Evolutionary conservation across 2,113 vertebrate genomes (phyloP).

Genomic region (Rhinoptilus africanus): DNA sequence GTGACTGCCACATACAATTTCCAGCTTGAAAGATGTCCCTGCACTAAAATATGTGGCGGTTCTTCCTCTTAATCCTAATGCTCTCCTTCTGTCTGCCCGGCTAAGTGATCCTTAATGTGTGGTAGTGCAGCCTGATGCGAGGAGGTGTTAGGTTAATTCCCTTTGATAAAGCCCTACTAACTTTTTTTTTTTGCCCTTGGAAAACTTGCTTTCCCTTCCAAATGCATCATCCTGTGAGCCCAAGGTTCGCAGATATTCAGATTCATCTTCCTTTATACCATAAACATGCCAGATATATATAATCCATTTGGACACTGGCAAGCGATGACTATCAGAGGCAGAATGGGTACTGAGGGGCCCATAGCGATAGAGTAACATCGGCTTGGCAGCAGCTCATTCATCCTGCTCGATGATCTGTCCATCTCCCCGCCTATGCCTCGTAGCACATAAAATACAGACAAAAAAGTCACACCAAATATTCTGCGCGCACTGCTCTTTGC

Average conservation of each 20-base stretch:
- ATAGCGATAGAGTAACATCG: slow-evolving; percentile 39
- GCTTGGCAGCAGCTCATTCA: slow-evolving; percentile 55
- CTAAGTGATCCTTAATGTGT: background rate
- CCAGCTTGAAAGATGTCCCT: background rate
- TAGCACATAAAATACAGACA: background rate
- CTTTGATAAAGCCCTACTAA: slow-evolving; percentile 20
- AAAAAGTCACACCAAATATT: slow-evolving; percentile 15
- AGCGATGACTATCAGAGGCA: slow-evolving; percentile 58
- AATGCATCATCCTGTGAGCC: slow-evolving; percentile 37
- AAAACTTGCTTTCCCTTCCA: slow-evolving; percentile 39
- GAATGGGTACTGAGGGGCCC: slow-evolving; percentile 61
- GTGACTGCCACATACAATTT: background rate
- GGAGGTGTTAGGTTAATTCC: slow-evolving; percentile 39
- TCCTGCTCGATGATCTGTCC: slow-evolving; percentile 54
- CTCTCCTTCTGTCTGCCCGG: background rate
- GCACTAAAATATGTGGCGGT: background rate
- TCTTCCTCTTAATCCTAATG: background rate
- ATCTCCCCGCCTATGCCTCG: slow-evolving; percentile 20
- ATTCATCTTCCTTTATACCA: slow-evolving; percentile 57
- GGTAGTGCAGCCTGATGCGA: background rate
- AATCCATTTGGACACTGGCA: slow-evolving; percentile 61
- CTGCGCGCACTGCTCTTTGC: background rate
- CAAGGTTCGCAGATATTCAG: slow-evolving; percentile 54
- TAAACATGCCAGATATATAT: slow-evolving; percentile 61
- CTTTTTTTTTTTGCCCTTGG: slow-evolving; percentile 40